Evolutionary conservation across 2,888 invertebrate species (phyloP), one percentile per base, ranked within the genome.

Genomic region (Odiellus spinosus): DNA sequence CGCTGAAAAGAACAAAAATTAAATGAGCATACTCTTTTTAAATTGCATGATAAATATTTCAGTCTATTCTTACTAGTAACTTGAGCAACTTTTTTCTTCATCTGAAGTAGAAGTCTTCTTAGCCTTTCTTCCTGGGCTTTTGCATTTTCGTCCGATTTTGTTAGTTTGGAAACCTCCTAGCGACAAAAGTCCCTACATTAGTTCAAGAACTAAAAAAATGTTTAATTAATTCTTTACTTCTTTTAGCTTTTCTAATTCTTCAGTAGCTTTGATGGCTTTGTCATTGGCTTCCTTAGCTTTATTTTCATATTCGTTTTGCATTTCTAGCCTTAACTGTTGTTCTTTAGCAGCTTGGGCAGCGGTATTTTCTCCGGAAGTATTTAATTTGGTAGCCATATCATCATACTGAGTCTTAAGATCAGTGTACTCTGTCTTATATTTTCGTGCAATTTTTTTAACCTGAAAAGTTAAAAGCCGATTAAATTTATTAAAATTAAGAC

Each of bases 401-500:
- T 58, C 58, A 47, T 53, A 47, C 15, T 52, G 47, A 11, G 51
- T 39, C 45, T 58, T 55, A 12, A 58, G 49, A 56, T 85, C 85
- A 61, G 82, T 82, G 62, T 75, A 86, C 56, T 82, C 82, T 10
- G 76, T 79, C 65, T 90, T 91, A 64, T 91, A 93, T 60, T 87
- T 87, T 60, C 87, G 83, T 5, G 90, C 93, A 55, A 93, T 85
- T 64, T 84, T 87, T 56, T 84, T 76, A 44, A 71, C 58, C 64
- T 68, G 56, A n/a, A n/a, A n/a, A n/a, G n/a, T n/a, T n/a, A n/a
- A n/a, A n/a, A n/a, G n/a, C n/a, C n/a, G n/a, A n/a, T n/a, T n/a
- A n/a, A n/a, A n/a, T n/a, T 12, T 6, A 41, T 39, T 21, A 34
- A 33, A 42, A 20, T 33, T 3, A 42, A 39, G 34, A 32, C 11